Evolutionary conservation across 2,888 invertebrate species (phyloP).

Genomic region (Coelinius sp.): DNA sequence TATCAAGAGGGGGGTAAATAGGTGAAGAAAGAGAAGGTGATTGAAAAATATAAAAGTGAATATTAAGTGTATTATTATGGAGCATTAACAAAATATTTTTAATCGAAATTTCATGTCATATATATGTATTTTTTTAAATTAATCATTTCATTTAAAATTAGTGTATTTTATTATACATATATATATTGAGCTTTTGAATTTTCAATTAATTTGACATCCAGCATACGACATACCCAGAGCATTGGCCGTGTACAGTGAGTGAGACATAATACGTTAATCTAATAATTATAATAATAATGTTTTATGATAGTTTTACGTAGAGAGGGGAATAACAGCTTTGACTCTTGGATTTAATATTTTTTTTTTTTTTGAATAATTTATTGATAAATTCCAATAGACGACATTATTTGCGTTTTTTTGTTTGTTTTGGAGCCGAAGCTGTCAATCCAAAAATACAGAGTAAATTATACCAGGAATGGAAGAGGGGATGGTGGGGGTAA

Average conservation of each 20-base stretch:
- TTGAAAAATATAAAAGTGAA: constrained; percentile 7
- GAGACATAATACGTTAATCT: constrained; percentile 55
- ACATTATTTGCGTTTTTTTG: too few species aligned
- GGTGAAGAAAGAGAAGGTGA: constrained; percentile 37
- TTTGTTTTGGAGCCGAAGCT: constrained; percentile 21
- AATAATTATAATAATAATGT: constrained; percentile 36
- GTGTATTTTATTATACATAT: constrained; percentile 32
- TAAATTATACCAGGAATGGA: not conserved
- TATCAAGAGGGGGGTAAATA: constrained; percentile 31
- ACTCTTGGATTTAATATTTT: constrained; percentile 1
- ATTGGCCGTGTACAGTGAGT: constrained; percentile 67
- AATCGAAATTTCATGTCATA: constrained; percentile 10
- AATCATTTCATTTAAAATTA: too few species aligned
- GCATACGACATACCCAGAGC: constrained; percentile 71
- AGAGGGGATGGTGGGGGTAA: not conserved
- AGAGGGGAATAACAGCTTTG: not conserved
- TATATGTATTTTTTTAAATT: constrained; percentile 37
- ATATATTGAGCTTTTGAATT: not conserved
- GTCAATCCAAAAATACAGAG: not conserved
- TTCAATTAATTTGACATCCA: constrained; percentile 65
- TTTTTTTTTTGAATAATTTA: too few species aligned
- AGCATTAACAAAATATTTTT: constrained; percentile 23
- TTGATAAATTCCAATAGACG: too few species aligned
- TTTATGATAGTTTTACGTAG: constrained; percentile 19
- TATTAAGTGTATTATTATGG: constrained; percentile 6